Conservation (phyloP, 2,113 vertebrate genomes). For the Blennius ocellaris region DNA sequence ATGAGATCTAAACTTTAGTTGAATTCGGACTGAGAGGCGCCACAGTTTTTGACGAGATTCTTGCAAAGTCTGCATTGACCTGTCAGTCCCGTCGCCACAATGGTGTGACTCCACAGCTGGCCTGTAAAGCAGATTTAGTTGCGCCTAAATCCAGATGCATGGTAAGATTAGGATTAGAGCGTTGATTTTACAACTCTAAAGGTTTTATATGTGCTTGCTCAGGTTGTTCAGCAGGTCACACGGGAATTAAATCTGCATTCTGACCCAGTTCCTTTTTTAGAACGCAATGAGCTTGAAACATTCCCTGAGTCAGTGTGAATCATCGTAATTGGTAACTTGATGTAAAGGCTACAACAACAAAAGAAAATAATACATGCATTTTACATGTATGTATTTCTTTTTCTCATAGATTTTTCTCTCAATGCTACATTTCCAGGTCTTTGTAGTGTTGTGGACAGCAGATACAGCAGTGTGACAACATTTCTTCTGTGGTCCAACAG, state of each 20-base stretch:
- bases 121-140: slow-evolving; percentile 36
- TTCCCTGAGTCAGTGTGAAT: too few species aligned
- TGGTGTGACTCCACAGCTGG: not conserved
- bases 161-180: slow-evolving; percentile 46
- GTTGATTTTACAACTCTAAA: slow-evolving; percentile 26
- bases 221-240: slow-evolving; percentile 19
- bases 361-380: too few species aligned
- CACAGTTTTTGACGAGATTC: not conserved
- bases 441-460: not conserved
- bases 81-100: not conserved
- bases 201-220: slow-evolving; percentile 5
- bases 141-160: slow-evolving; percentile 32
- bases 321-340: too few species aligned
- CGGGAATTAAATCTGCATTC: slow-evolving; percentile 2
- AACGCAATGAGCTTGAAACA: too few species aligned
- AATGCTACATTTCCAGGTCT: too few species aligned
- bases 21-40: too few species aligned
- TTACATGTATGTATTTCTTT: too few species aligned
- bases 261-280: not conserved
- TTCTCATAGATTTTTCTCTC: too few species aligned
- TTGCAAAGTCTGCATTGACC: not conserved
- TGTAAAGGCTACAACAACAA: too few species aligned
- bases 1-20: too few species aligned
- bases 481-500: not conserved
- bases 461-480: not conserved